phyloP scores from a whole-genome alignment of 2,888 invertebrate species.

The Hirtodrosophila trivittata region DNA sequence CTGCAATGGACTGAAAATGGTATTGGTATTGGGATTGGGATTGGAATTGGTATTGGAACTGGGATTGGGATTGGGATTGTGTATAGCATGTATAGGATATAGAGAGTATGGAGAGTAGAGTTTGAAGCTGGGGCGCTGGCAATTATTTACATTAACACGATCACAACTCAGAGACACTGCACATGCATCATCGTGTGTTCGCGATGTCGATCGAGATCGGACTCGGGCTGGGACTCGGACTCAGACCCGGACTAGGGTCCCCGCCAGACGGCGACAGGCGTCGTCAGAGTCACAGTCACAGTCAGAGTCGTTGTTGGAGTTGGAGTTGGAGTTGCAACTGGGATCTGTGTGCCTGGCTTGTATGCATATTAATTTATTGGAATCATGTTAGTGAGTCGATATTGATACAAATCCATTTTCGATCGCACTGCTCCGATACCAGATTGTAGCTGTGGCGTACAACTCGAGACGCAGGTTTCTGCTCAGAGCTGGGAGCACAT shows the following conservation, averaged over 20 bases:
- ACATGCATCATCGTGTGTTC: constrained; percentile 81
- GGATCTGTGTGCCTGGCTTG: constrained; percentile 52
- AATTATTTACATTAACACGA: constrained; percentile 84
- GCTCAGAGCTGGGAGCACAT: constrained; percentile 34
- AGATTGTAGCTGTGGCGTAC: background rate
- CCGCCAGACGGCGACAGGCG: constrained; percentile 42
- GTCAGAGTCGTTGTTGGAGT: constrained; percentile 44
- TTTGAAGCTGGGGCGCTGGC: constrained; percentile 61
- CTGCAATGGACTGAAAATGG: constrained; percentile 51
- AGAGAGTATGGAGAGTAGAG: no score
- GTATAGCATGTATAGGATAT: background rate
- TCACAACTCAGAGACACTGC: constrained; percentile 82
- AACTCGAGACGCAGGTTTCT: background rate
- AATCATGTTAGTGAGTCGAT: constrained; percentile 84
- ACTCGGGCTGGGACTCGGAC: constrained; percentile 1
- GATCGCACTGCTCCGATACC: constrained; percentile 77
- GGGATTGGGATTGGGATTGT: constrained; percentile 1
- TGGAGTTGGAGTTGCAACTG: constrained; percentile 19
- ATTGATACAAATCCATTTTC: constrained; percentile 84
- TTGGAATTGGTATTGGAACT: constrained; percentile 6
- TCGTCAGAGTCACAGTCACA: constrained; percentile 36
- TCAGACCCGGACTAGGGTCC: constrained; percentile 6
- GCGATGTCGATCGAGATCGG: constrained; percentile 75
- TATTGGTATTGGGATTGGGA: constrained; percentile 11
- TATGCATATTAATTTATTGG: constrained; percentile 84